These are phyloP conservation scores for Carpatolechia fugitivella DNA, from an alignment of 2,888 invertebrate species.

Conservation along the genomic window DNA sequence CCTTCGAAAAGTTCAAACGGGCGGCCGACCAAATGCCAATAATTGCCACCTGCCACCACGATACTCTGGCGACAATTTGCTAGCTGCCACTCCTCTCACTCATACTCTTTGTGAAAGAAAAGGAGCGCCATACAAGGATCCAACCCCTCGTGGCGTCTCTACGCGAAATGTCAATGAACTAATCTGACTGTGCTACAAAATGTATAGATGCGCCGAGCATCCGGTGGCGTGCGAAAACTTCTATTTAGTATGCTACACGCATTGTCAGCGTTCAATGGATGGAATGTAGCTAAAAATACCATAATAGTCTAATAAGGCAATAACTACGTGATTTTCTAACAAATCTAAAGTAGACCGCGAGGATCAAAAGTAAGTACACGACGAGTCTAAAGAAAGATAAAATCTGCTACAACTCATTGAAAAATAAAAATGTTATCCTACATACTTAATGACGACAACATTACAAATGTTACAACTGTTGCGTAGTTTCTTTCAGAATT, in stretches of 20 bases:
- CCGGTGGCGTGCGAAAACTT: slow-evolving; percentile 47
- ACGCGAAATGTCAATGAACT: slow-evolving; percentile 73
- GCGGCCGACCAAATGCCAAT: slow-evolving; percentile 60
- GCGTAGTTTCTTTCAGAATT: slow-evolving; percentile 21
- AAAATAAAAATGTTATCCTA: background rate
- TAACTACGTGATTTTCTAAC: too few relatives aligned
- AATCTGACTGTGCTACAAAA: slow-evolving; percentile 59
- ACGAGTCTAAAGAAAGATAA: background rate
- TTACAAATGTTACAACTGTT: slow-evolving; percentile 23
- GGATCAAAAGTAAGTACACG: background rate
- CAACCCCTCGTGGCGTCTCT: slow-evolving; percentile 53
- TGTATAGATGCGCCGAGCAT: slow-evolving; percentile 43
- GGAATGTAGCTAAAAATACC: background rate
- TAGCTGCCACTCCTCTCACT: slow-evolving; percentile 45
- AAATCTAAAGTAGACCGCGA: too few relatives aligned
- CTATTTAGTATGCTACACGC: slow-evolving; percentile 48
- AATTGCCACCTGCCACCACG: slow-evolving; percentile 69
- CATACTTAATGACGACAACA: background rate
- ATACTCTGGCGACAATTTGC: slow-evolving; percentile 62
- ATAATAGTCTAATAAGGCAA: too few relatives aligned
- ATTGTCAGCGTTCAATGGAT: slow-evolving; percentile 19
- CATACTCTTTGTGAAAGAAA: slow-evolving; percentile 27
- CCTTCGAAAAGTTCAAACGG: slow-evolving; percentile 72
- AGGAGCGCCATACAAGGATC: slow-evolving; percentile 34
- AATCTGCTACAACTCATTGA: background rate